Evolutionary conservation across 2,113 vertebrate genomes (phyloP), one percentile per base, ranked within the genome.

Genomic region (Brachypodius melanocephalos): DNA sequence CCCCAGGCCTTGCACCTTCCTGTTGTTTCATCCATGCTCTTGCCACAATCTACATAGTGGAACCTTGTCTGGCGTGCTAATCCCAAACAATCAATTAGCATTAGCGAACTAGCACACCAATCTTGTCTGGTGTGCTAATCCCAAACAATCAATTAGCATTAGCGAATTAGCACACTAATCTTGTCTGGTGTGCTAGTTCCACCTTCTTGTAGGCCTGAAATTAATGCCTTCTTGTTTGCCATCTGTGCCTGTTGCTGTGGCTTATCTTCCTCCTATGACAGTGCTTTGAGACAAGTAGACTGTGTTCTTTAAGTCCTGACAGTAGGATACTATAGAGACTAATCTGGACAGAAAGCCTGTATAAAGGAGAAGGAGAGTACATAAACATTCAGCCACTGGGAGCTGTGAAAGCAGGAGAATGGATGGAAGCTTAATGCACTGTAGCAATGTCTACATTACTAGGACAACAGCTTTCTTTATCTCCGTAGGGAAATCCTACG

Each of bases 341-440:
- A n/a, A 54, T 28, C 21, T 81, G 40, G 12, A 67, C 18, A 12
- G 28, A 43, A 68, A 43, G 29, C 10, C 36, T 65, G 4, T 28
- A 28, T 14, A 55, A 68, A 61, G 26, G 22, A 76, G 75, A 82
- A 69, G 15, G 40, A 71, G 18, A n/a, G 11, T 4, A 20, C 16
- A 21, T 25, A 58, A 67, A 58, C 28, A 51, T 12, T 61, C n/a
- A 40, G 10, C 3, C 10, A 36, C 18, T 43, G n/a, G 14, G 18
- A 58, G 25, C 34, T 86, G 9, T 72, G 58, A 45, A 84, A 91
- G 7, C 12, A 43, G 32, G 10, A 83, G 40, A 79, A 76, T 29
- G 42, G 14, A 17, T 31, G 5, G 40, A n/a, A 59, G 16, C 25
- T 46, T 0, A 0, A 45, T 58, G 34, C 9, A 14, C 43, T 38